Evolutionary conservation across 1,140 invertebrate species (phyloP).

Genomic region (Scaptomyza hsui): DNA sequence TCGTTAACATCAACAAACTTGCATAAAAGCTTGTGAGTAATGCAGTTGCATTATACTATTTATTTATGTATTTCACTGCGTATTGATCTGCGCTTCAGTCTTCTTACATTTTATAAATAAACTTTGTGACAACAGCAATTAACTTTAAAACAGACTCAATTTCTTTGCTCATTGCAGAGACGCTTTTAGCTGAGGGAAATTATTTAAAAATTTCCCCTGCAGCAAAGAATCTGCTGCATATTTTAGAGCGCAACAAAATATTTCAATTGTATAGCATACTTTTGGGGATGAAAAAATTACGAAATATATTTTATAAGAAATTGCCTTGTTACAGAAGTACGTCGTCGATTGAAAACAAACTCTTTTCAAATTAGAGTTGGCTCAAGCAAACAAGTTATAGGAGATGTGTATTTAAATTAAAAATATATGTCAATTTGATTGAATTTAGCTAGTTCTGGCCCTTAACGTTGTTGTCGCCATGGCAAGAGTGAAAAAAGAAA

Average conservation of each 20-base stretch:
- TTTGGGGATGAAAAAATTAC: conserved; percentile 2
- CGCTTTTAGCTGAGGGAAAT: not conserved
- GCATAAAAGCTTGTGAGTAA: not conserved
- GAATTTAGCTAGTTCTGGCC: no score
- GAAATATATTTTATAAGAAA: no score
- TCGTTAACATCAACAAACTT: not conserved
- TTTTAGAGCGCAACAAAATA: not conserved
- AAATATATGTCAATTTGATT: no score
- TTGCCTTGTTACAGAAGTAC: no score
- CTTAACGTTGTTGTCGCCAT: conserved; percentile 24
- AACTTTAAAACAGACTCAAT: not conserved
- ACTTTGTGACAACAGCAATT: not conserved
- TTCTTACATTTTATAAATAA: not conserved
- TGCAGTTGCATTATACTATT: no score
- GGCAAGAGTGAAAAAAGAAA: conserved; percentile 21
- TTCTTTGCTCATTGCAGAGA: not conserved
- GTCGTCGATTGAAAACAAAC: no score
- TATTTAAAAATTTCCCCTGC: not conserved
- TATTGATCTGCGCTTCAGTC: no score
- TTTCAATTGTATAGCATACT: conserved; percentile 14
- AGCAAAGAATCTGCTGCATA: conserved; percentile 18
- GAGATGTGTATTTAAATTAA: no score
- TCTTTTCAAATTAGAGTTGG: no score
- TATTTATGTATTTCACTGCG: no score
- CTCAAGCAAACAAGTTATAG: no score